Base-by-base conservation (phyloP, 1,140 invertebrate genomes). In the Zaprionus nigranus region DNA sequence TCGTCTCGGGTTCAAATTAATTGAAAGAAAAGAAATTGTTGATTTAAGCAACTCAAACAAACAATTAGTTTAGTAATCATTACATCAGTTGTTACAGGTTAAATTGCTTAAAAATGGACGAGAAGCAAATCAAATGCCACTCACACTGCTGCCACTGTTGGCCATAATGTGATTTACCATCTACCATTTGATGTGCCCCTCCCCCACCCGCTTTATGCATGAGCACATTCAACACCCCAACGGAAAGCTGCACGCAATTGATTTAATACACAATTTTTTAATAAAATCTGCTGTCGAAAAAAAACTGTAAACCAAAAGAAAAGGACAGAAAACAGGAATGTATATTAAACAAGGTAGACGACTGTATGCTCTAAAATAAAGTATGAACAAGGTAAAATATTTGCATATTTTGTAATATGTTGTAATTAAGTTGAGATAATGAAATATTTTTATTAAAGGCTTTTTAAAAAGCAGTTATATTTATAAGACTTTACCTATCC, bases 191-290 rank as follows among this genome's bases (percentile, higher is more conserved):
- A 60, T 60, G 61, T 71, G 54, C 46, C 13, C 51, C 43, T 54
- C 28, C 49, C 54, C 43, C 62, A 70, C 20, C 36, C 56, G 28
- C 78, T 75, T 85, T 84, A 79, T 90, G 81, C 84, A 70, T 90
- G 81, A 81, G 67, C 81, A 88, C 84, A 88, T 84, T 74, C 68
- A 70, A 84, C 84, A 81, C 81, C 78, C 83, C 65, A 36, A 54
- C 69, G 61, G 72, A 87, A 88, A 83, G 82, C 85, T 88, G 75
- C 75, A 88, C 78, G 84, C 84, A 88, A 88, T 88, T 88, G 84
- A 88, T 88, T 88, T 88, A 88, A 88, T 88, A 88, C 88, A 81
- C 77, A 88, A 88, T 88, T 88, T 88, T 88, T 88, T 88, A 88
- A 88, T 88, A 88, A 88, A 88, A 88, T 82, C 81, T 87, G 73